phyloP scores from a whole-genome alignment of 1,140 invertebrate species.

The Apis cerana region DNA sequence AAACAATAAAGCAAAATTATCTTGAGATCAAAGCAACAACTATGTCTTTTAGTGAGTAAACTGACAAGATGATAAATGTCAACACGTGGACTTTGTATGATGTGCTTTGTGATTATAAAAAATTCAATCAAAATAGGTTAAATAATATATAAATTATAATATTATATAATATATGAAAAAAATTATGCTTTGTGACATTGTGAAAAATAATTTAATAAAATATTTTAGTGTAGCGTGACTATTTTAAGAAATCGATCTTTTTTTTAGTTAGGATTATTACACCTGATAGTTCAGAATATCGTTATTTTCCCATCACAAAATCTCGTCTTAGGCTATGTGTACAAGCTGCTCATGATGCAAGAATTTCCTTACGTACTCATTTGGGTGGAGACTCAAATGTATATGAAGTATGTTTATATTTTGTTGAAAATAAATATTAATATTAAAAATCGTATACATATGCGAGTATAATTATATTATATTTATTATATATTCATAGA shows the following conservation, averaged over 20 bases:
- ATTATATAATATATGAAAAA: not conserved
- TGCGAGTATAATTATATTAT: not conserved
- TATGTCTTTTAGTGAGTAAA: slow-evolving; percentile 12
- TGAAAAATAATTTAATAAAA: not conserved
- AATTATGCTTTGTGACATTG: not conserved
- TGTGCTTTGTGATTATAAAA: not conserved
- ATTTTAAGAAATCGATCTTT: not conserved
- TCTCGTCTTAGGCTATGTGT: slow-evolving; percentile 64
- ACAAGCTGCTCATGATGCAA: slow-evolving; percentile 69
- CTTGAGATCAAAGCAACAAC: not conserved
- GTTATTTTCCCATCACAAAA: slow-evolving; percentile 71
- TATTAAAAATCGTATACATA: not conserved
- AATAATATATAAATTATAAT: not conserved
- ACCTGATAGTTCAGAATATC: slow-evolving; percentile 66
- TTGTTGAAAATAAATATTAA: not conserved
- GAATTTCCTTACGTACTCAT: slow-evolving; percentile 71
- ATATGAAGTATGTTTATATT: slow-evolving; percentile 66
- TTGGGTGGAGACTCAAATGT: slow-evolving; percentile 68
- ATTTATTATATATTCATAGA: slow-evolving; percentile 48
- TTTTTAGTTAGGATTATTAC: slow-evolving; percentile 69
- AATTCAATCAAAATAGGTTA: not conserved
- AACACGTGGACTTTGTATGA: not conserved
- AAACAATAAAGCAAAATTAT: not conserved
- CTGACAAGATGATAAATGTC: not conserved
- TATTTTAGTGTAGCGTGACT: not conserved